phyloP scores from a whole-genome alignment of 2,113 vertebrate genomes.

The Chelonoidis abingdonii region DNA sequence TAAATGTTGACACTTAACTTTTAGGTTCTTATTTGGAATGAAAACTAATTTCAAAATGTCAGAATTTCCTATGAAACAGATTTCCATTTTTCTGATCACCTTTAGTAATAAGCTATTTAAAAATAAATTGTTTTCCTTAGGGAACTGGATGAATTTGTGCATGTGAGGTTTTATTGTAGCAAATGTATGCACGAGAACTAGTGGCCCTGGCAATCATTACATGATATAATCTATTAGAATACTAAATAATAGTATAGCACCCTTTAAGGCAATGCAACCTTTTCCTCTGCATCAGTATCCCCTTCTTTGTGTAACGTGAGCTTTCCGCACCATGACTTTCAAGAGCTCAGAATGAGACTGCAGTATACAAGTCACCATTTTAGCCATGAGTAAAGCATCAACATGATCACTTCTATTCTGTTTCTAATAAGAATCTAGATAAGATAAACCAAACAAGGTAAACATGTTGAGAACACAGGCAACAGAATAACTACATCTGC shows the following conservation, averaged over 20 bases:
- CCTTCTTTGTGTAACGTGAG: fast-evolving
- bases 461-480: not conserved
- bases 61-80: not conserved
- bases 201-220: not conserved
- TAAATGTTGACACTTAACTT: not conserved
- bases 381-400: not conserved
- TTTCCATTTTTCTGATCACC: not conserved
- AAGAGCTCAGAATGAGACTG: not conserved
- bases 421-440: not conserved
- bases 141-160: not conserved
- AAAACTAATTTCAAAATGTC: not conserved
- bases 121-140: not conserved
- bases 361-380: not conserved
- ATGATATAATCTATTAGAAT: not conserved
- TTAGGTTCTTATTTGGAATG: not conserved
- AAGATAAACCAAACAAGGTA: not conserved
- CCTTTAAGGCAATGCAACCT: fast-evolving
- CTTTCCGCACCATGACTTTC: not conserved
- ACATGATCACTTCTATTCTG: not conserved
- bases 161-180: not conserved
- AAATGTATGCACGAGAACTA: not conserved
- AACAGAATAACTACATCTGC: not conserved
- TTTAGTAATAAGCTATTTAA: not conserved
- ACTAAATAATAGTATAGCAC: not conserved
- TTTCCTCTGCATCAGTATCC: not conserved